Evolutionary conservation across 2,797 vertebrate species (phyloP).

Genomic region (Sebastes jordani): DNA sequence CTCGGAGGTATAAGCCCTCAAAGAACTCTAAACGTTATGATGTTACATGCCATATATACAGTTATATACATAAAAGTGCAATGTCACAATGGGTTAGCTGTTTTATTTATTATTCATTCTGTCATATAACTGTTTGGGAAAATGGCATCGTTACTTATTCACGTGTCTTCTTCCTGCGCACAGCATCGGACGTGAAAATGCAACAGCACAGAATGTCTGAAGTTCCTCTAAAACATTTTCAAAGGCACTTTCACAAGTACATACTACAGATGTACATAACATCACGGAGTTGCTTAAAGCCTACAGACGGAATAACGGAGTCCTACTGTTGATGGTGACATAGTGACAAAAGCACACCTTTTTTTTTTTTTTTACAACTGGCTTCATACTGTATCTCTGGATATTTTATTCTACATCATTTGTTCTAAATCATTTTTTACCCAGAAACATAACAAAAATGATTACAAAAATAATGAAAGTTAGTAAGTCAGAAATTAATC

Average conservation of each 20-base stretch:
- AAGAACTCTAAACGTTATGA: conserved; percentile 88
- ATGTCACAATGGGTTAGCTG: conserved; percentile 93
- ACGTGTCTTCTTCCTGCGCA: conserved; percentile 51
- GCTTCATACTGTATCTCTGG: conserved; percentile 50
- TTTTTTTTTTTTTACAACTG: conserved; percentile 41
- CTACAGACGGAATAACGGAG: conserved; percentile 83
- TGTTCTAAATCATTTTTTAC: conserved; percentile 53
- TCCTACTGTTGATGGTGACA: conserved; percentile 60
- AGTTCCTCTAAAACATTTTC: conserved; percentile 90
- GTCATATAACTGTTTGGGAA: conserved; percentile 72
- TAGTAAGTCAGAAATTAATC: conserved; percentile 66
- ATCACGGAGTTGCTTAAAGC: conserved; percentile 85
- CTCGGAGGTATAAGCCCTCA: conserved; percentile 85
- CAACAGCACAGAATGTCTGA: conserved; percentile 86
- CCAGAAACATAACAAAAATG: conserved; percentile 47
- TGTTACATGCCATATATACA: conserved; percentile 98
- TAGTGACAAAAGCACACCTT: conserved; percentile 60
- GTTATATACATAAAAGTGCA: conserved; percentile 98
- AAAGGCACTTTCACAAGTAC: conserved; percentile 99
- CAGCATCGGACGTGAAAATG: conserved; percentile 70
- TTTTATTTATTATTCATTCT: conserved; percentile 79
- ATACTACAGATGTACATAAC: conserved; percentile 93
- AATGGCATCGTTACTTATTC: conserved; percentile 78
- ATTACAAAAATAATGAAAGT: conserved; percentile 74
- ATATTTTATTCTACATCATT: conserved; percentile 53